Conservation (phyloP, 1,140 invertebrate species). For the Parasteatoda tepidariorum region DNA sequence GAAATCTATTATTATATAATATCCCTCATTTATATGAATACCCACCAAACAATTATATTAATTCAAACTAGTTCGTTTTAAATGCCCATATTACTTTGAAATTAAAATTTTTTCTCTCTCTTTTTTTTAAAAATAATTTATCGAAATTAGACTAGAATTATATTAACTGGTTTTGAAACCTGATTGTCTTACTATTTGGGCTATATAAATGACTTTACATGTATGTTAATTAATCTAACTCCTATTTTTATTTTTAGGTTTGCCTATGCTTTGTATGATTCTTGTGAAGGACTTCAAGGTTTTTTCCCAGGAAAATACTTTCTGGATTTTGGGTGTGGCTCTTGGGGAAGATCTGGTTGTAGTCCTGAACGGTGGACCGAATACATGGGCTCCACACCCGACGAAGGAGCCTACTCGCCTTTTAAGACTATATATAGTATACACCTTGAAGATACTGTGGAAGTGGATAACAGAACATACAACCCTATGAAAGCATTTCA, state of each 20-base stretch:
- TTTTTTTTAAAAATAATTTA: too few relatives aligned
- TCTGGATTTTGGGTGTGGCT: slow-evolving; percentile 61
- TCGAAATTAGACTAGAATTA: too few relatives aligned
- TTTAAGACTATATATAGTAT: slow-evolving; percentile 62
- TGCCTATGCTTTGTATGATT: slow-evolving; percentile 60
- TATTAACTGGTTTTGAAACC: too few relatives aligned
- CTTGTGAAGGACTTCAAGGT: slow-evolving; percentile 62
- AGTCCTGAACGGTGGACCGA: slow-evolving; percentile 54
- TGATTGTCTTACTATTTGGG: too few relatives aligned
- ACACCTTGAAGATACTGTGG: slow-evolving; percentile 12
- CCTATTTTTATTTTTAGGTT: slow-evolving; percentile 56
- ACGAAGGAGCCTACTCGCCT: slow-evolving; percentile 61
- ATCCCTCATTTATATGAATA: too few relatives aligned
- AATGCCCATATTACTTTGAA: too few relatives aligned
- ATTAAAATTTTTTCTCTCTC: too few relatives aligned
- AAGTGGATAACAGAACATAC: slow-evolving; percentile 9
- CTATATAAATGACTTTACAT: too few relatives aligned
- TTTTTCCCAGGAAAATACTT: slow-evolving; percentile 44
- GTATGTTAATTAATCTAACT: too few relatives aligned
- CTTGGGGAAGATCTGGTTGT: slow-evolving; percentile 51
- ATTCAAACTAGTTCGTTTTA: too few relatives aligned
- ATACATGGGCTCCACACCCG: slow-evolving; percentile 62
- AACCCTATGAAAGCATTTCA: slow-evolving; percentile 47
- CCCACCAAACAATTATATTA: too few relatives aligned
- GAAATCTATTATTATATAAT: too few relatives aligned